These are phyloP conservation scores for Actenoides hombroni DNA, from an alignment of 2,113 vertebrate species.

Conservation along the genomic window DNA sequence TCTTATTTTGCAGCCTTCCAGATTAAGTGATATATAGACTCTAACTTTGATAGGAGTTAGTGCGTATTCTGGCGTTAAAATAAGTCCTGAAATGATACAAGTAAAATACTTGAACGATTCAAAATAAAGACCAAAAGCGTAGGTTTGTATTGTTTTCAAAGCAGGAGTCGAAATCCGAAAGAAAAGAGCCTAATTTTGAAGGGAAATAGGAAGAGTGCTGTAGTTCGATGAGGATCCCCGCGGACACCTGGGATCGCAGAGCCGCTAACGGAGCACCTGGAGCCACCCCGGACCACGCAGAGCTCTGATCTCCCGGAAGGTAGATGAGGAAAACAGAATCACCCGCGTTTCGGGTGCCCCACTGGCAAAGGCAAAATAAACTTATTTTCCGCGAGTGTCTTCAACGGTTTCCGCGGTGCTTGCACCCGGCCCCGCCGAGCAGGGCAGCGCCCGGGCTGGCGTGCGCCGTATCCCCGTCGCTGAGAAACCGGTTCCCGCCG, in stretches of 20 bases:
- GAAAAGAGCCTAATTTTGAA: neutral
- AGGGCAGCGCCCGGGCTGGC: neutral
- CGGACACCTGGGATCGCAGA: neutral
- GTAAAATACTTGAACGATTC: neutral
- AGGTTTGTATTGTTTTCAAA: neutral
- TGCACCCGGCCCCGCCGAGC: neutral
- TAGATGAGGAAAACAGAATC: neutral
- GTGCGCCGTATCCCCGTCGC: neutral
- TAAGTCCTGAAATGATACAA: neutral
- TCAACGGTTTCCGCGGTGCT: neutral
- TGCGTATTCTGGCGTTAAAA: neutral
- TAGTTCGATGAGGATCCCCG: neutral
- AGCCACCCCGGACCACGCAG: neutral
- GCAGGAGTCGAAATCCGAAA: neutral
- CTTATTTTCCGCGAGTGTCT: accelerated
- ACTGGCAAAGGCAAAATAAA: neutral
- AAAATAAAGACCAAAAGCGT: neutral
- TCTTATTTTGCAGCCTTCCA: neutral
- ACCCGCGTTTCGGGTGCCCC: neutral
- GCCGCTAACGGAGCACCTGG: neutral
- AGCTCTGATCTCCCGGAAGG: neutral
- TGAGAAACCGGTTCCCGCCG: neutral
- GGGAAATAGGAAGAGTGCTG: neutral
- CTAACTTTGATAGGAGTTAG: neutral
- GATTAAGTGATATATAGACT: neutral